A percentile compares a stretch with the other conserved stretches of the same genome.
Conservation (phyloP, 2,113 vertebrate genomes). For the Pygoscelis antarcticus region DNA sequence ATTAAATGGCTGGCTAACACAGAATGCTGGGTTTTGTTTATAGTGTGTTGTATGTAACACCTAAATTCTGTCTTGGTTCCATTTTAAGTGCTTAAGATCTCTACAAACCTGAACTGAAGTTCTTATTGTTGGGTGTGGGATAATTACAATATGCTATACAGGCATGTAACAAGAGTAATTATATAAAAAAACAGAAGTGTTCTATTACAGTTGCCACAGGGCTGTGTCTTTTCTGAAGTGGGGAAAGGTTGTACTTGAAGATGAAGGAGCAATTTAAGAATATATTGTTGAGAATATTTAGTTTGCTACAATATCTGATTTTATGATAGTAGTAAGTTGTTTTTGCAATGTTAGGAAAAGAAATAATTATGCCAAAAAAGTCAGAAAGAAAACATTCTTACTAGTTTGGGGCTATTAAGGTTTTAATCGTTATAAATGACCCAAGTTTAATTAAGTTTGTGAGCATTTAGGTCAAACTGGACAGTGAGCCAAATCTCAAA, state of each 20-base stretch:
- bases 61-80: background rate
- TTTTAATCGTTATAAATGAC: background rate
- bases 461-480: constrained; percentile 12
- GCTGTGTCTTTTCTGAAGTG: background rate
- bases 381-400: background rate
- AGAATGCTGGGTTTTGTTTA: background rate
- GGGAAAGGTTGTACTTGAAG: background rate
- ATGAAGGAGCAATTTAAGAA: background rate
- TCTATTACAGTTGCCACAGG: background rate
- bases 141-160: background rate
- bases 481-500: constrained; percentile 27
- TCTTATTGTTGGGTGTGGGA: background rate
- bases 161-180: background rate
- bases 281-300: background rate
- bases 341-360: background rate
- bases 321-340: background rate
- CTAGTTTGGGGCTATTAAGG: background rate
- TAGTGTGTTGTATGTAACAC: background rate
- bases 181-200: background rate
- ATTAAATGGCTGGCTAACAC: background rate
- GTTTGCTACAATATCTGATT: background rate
- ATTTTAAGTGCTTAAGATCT: background rate
- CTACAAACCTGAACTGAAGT: background rate
- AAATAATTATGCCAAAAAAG: background rate
- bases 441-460: constrained; percentile 27